These are phyloP conservation scores for Tribolium freemani DNA, from an alignment of 2,888 invertebrate genomes.

Conservation along the genomic window DNA sequence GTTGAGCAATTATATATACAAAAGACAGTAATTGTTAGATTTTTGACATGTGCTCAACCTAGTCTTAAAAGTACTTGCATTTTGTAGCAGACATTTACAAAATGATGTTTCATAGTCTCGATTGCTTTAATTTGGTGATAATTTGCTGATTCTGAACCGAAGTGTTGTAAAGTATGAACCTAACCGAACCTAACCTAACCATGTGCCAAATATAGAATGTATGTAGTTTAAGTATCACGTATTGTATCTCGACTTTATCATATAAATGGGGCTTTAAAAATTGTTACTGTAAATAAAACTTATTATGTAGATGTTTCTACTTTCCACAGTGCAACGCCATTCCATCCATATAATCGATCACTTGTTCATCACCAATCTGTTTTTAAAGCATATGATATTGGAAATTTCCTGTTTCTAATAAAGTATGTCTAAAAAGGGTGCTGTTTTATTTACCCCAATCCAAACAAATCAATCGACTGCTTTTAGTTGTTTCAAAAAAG, in stretches of 20 bases:
- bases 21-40: slow-evolving; percentile 31
- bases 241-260: slow-evolving; percentile 7
- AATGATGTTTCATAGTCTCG: slow-evolving; percentile 3
- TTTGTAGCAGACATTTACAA: slow-evolving; percentile 8
- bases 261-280: slow-evolving; percentile 39
- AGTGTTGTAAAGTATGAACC: slow-evolving; percentile 13
- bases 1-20: slow-evolving; percentile 35
- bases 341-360: slow-evolving; percentile 44
- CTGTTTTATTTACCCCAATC: slow-evolving; percentile 7
- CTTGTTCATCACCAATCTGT: slow-evolving; percentile 39
- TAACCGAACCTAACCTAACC: slow-evolving; percentile 5
- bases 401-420: slow-evolving; percentile 37
- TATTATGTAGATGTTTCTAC: slow-evolving; percentile 42
- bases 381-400: slow-evolving; percentile 35
- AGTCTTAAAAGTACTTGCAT: slow-evolving; percentile 21
- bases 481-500: slow-evolving; percentile 21
- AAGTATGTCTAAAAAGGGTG: slow-evolving; percentile 30
- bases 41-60: slow-evolving; percentile 32
- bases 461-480: slow-evolving; percentile 8
- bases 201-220: slow-evolving; percentile 27
- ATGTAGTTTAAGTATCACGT: slow-evolving; percentile 17
- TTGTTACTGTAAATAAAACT: slow-evolving; percentile 42
- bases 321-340: slow-evolving; percentile 38
- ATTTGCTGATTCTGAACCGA: background rate
- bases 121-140: background rate